A percentile compares a stretch with the other conserved stretches of the same genome.
phyloP scores from a whole-genome alignment of 92 coral and sea anemone species.

The Zoanthus gigantus region DNA sequence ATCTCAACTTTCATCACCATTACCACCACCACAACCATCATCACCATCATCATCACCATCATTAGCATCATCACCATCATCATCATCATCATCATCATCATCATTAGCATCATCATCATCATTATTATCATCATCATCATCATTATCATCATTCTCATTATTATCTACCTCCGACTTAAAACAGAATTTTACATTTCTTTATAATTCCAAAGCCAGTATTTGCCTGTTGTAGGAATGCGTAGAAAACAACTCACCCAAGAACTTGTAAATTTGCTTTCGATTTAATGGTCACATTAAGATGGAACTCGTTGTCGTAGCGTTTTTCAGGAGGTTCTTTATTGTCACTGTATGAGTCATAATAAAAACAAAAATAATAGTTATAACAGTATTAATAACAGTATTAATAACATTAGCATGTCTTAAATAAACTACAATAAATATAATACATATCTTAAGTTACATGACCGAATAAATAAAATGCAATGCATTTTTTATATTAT shows the following conservation, averaged over 20 bases:
- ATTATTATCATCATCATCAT: background rate
- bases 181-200: background rate
- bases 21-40: background rate
- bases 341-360: constrained; percentile 50
- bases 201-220: background rate
- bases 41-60: background rate
- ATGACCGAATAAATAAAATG: too few relatives aligned
- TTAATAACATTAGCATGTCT: too few relatives aligned
- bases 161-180: background rate
- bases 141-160: too few relatives aligned
- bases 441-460: too few relatives aligned
- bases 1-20: background rate
- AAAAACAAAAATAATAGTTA: background rate
- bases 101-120: background rate
- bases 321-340: constrained; percentile 71
- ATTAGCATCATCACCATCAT: background rate
- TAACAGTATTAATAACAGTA: too few relatives aligned
- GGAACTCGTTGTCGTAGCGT: constrained; percentile 62
- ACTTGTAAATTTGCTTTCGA: constrained; percentile 86
- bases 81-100: background rate
- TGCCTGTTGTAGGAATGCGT: background rate
- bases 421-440: too few relatives aligned
- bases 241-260: constrained; percentile 66
- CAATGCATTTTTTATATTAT: too few relatives aligned
- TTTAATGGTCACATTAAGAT: constrained; percentile 81